Base-by-base conservation (phyloP, 2,797 vertebrate species). In the Peromyscus melanophrys region DNA sequence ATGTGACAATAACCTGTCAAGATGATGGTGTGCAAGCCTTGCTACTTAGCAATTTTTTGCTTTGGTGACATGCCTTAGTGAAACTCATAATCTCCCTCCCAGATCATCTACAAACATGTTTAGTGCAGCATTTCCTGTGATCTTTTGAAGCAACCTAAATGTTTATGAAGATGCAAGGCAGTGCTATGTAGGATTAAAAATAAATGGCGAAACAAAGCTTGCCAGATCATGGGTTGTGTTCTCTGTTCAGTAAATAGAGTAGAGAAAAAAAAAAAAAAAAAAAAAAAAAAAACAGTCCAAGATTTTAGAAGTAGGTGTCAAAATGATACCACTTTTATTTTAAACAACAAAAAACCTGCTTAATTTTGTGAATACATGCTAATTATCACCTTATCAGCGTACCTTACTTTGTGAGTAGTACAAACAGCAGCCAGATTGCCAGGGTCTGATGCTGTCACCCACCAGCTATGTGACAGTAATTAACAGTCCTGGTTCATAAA, bases 221-320 rank as follows among this genome's bases (percentile, higher is more conserved):
- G 17, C 75, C 55, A 57, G 77, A 82, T 97, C 27, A 25, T 34
- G 12, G 65, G 49, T 27, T 55, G n/a, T 91, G 43, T 89, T 95
- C 94, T 92, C 61, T 88, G 71, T 52, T 93, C 25, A 75, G 55
- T 46, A 92, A 71, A 73, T 25, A 89, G 3, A 61, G 27, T 29
- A 90, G 65, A 4, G 37, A 29, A 52, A 46, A 59, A 19, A 52
- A 52, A 23, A 37, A 81, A 65, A 91, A 49, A n/a, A n/a, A 29
- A 52, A 46, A 59, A 19, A 52, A 52, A 23, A 37, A 81, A 65
- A 91, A 49, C 55, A 17, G 0, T 43, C 46, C 13, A 77, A 63
- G 34, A 86, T 95, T 95, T 96, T 93, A 94, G 49, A 95, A 95
- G 52, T 93, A 52, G 46, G 43, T 95, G 76, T 93, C n/a, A 73